Evolutionary conservation across 2,797 vertebrate genomes (phyloP), one percentile per base, ranked within the genome.

Genomic region (Halcyon leucocephala): DNA sequence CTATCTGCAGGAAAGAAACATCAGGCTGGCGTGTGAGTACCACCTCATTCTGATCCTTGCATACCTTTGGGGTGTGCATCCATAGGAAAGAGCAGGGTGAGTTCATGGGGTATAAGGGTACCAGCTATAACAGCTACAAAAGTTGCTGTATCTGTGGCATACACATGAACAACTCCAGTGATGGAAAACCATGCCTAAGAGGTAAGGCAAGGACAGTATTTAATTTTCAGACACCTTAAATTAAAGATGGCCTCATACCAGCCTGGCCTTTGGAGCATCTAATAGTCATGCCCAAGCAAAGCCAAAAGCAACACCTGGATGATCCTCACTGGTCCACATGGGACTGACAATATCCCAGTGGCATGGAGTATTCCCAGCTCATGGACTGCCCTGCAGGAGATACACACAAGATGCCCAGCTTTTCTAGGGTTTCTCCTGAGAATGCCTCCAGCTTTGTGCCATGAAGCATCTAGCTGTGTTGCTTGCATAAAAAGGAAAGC

Each of bases 301-400:
- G 81, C 35, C 65, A 71, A 52, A 78, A 81, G 25, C 26, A 74
- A n/a, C 0, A 1, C 21, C 35, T 19, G 55, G 31, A 17, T 2
- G 2, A 72, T 41, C 48, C 44, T 49, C 46, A 4, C 67, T 28
- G 42, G 17, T 33, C 37, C 1, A 0, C 11, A 18, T 42, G 37
- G 58, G 39, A 48, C 26, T 11, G 1, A 44, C 19, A 73, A 55
- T 4, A 12, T 2, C 22, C 12, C 1, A 2, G 41, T 16, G 3
- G 18, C 26, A n/a, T 0, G 0, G 24, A 14, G 8, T 31, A 76
- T 41, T 44, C 54, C 41, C 10, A 8, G 21, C 17, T 33, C 22
- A 2, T 18, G 20, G 12, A 69, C 14, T 37, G 14, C 42, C 22
- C 37, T 31, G 25, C 18, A 37, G 33, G 20, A 69, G 14, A 24